Percentiles rank a stretch among this genome's conserved stretches.
Conservation (phyloP, 2,113 vertebrate species). For the Pterocles gutturalis region DNA sequence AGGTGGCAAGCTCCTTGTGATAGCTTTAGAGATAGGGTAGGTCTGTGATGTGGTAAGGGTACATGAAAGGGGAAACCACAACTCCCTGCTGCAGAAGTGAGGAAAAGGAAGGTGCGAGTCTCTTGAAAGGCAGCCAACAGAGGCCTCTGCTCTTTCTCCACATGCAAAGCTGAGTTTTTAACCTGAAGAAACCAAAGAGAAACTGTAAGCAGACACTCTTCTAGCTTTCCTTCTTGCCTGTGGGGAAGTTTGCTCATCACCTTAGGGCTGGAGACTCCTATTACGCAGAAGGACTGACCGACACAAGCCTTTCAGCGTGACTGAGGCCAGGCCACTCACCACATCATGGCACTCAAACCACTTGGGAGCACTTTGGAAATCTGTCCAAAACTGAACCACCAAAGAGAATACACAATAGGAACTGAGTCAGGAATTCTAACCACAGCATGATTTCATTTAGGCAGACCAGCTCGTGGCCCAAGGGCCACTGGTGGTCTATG, state of each 20-base stretch:
- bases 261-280: not conserved
- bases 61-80: not conserved
- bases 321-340: not conserved
- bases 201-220: not conserved
- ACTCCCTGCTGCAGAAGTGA: not conserved
- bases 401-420: not conserved
- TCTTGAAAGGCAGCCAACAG: not conserved
- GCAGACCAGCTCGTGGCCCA: not conserved
- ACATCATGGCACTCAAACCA: not conserved
- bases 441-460: not conserved
- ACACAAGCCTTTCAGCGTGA: not conserved
- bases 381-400: not conserved
- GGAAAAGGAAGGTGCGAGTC: not conserved
- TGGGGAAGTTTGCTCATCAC: not conserved
- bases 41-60: not conserved
- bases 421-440: not conserved
- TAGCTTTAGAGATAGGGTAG: not conserved
- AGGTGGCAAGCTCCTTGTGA: not conserved
- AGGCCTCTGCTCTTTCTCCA: not conserved
- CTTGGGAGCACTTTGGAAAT: not conserved
- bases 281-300: not conserved
- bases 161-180: not conserved
- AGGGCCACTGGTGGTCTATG: accelerated
- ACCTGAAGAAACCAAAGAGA: not conserved
- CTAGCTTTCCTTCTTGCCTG: not conserved